A percentile compares a stretch with the other conserved stretches of the same genome.
Conservation (phyloP, 2,797 vertebrate species). For the Acanthopagrus latus region DNA sequence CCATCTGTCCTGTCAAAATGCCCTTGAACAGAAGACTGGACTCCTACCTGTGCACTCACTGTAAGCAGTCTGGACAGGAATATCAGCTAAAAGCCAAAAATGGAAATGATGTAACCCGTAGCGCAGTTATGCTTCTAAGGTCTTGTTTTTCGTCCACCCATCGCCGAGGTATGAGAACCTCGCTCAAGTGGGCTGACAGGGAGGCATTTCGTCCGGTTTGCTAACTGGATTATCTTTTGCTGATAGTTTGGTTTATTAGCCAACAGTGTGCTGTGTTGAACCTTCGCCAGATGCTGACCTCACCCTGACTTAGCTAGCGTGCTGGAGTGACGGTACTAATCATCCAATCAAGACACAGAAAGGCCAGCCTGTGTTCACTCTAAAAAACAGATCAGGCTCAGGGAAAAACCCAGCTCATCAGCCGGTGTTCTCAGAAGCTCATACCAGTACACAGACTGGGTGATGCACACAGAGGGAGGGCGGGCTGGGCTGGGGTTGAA, state of each 20-base stretch:
- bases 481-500: conserved; percentile 23
- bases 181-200: conserved; percentile 18
- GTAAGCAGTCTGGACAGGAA: conserved; percentile 42
- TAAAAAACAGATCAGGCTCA: conserved; percentile 57
- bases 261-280: conserved; percentile 53
- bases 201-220: conserved; percentile 30
- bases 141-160: conserved; percentile 28
- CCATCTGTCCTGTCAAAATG: conserved; percentile 76
- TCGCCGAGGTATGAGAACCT: conserved; percentile 33
- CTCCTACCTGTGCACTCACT: conserved; percentile 59
- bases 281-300: conserved; percentile 71
- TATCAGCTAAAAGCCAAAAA: conserved; percentile 45
- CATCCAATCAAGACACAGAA: conserved; percentile 73
- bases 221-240: conserved; percentile 58
- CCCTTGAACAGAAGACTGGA: conserved; percentile 66
- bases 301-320: conserved; percentile 64
- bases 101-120: conserved; percentile 30
- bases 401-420: conserved; percentile 59
- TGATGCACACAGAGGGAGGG: conserved; percentile 32
- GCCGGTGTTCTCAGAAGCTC: conserved; percentile 35
- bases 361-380: conserved; percentile 61
- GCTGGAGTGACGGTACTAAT: conserved; percentile 59
- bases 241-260: conserved; percentile 62
- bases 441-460: conserved; percentile 30
- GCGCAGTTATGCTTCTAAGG: background rate